Conservation (phyloP, 2,113 vertebrate species). For the Hypocryptadius cinnamomeus region DNA sequence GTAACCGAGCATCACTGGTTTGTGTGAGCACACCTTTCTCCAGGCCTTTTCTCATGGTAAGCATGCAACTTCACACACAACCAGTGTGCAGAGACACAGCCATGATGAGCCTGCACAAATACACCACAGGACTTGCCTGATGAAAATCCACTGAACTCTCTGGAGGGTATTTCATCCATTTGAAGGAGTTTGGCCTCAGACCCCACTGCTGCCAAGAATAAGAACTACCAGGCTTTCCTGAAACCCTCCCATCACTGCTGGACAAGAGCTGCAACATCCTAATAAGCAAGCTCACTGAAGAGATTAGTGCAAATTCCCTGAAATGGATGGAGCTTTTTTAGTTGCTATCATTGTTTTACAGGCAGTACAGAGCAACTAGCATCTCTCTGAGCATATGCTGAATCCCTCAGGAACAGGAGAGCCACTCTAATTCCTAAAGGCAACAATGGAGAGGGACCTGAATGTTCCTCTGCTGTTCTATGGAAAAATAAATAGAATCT, state of each 20-base stretch:
- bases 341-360: background rate
- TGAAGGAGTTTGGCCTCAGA: background rate
- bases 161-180: background rate
- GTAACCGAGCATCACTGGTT: background rate
- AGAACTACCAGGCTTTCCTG: background rate
- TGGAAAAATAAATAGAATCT: background rate
- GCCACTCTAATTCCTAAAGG: background rate
- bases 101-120: background rate
- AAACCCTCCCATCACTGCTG: background rate
- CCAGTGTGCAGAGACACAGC: background rate
- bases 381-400: background rate
- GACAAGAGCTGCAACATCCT: background rate
- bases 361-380: background rate
- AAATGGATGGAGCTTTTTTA: accelerated
- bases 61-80: background rate
- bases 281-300: background rate
- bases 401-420: background rate
- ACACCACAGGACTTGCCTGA: background rate
- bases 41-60: background rate
- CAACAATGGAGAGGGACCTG: background rate
- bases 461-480: background rate
- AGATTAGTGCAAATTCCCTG: background rate
- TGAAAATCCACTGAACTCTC: background rate
- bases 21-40: background rate
- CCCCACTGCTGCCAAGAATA: background rate